These are phyloP conservation scores for Sebastolobus altivelis DNA, from an alignment of 2,797 vertebrate genomes.

Conservation along the genomic window DNA sequence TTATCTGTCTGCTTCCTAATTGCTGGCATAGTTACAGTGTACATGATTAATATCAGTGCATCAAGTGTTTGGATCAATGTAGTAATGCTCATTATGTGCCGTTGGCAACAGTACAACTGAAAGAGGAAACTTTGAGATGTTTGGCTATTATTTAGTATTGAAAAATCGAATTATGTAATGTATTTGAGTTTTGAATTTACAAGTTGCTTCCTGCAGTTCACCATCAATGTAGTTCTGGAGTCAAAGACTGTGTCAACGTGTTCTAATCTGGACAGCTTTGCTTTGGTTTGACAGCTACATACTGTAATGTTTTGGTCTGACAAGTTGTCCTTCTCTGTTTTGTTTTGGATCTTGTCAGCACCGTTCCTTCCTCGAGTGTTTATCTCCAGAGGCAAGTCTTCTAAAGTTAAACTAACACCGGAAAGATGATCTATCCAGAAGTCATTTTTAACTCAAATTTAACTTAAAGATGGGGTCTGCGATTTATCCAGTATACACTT, in stretches of 20 bases:
- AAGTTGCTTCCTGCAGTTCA: not conserved
- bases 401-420: slow-evolving; percentile 81
- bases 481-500: no score
- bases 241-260: slow-evolving; percentile 44
- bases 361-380: slow-evolving; percentile 85
- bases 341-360: slow-evolving; percentile 77
- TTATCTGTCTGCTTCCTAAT: slow-evolving; percentile 11
- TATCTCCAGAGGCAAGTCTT: slow-evolving; percentile 90
- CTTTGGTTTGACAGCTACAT: slow-evolving; percentile 40
- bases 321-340: slow-evolving; percentile 53
- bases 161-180: not conserved
- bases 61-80: slow-evolving; percentile 2
- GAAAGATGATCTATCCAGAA: slow-evolving; percentile 54
- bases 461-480: no score
- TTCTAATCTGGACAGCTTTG: slow-evolving; percentile 58
- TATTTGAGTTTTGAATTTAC: not conserved
- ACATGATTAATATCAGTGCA: slow-evolving; percentile 10
- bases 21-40: not conserved
- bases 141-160: not conserved
- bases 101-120: not conserved
- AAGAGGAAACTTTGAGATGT: not conserved
- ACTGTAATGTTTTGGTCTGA: slow-evolving; percentile 35
- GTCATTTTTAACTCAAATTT: slow-evolving; percentile 11
- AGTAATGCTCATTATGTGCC: not conserved
- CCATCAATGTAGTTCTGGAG: not conserved